phyloP scores from a whole-genome alignment of 2,113 vertebrate genomes.

The Setophaga petechia region DNA sequence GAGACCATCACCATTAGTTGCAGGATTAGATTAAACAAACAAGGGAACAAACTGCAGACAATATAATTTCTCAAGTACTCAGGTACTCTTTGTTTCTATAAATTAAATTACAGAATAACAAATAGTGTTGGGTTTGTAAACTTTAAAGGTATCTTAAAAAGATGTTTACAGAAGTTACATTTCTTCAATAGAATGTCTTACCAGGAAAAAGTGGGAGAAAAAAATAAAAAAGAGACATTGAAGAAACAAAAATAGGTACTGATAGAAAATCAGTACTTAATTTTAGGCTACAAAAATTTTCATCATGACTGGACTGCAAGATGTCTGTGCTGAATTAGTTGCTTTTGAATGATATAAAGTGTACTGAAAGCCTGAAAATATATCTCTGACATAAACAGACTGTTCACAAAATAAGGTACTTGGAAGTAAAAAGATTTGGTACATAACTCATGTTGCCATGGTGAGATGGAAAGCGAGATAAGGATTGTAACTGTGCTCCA shows the following conservation, averaged over 20 bases:
- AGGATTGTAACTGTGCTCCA: not conserved
- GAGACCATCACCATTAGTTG: not conserved
- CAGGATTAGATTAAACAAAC: not conserved
- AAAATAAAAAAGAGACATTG: not conserved
- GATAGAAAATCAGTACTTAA: not conserved
- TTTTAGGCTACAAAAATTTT: not conserved
- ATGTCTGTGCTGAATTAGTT: not conserved
- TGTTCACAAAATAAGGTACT: not conserved
- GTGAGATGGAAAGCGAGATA: not conserved
- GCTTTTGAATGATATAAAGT: not conserved
- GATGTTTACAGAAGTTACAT: not conserved
- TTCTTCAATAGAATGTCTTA: not conserved
- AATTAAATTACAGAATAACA: not conserved
- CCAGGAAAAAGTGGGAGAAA: not conserved
- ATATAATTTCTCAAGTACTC: not conserved
- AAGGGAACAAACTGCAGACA: not conserved
- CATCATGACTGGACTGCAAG: not conserved
- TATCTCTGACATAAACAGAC: not conserved
- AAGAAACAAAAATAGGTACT: not conserved
- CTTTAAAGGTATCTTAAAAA: not conserved
- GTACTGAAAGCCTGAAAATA: not conserved
- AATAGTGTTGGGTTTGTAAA: not conserved
- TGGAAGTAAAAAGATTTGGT: not conserved
- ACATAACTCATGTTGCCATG: not conserved
- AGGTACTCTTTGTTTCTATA: not conserved